Percentiles rank a stretch among this genome's conserved stretches.
These are phyloP conservation scores for Peromyscus polionotus DNA, from an alignment of 2,113 vertebrate species.

Conservation along the genomic window DNA sequence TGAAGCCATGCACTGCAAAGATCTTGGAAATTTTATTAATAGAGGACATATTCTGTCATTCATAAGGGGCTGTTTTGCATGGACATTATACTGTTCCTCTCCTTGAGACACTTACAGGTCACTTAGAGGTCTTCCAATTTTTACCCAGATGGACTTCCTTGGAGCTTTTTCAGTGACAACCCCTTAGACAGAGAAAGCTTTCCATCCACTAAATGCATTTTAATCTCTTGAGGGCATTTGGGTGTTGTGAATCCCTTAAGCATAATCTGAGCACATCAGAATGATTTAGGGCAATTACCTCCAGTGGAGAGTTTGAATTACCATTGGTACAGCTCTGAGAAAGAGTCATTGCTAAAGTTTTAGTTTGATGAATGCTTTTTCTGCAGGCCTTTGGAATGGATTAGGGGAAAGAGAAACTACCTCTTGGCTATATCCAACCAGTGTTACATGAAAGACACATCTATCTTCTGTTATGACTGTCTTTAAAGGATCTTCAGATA, in stretches of 20 bases:
- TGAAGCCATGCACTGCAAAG: not conserved
- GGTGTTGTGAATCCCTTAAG: not conserved
- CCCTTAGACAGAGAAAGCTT: not conserved
- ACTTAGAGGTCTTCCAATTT: not conserved
- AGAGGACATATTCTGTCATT: not conserved
- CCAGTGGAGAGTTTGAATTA: not conserved
- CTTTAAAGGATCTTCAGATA: not conserved
- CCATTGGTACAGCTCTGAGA: not conserved
- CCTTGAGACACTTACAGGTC: not conserved
- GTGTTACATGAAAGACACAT: not conserved
- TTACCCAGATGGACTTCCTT: not conserved
- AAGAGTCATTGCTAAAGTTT: not conserved
- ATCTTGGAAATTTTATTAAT: too few relatives aligned
- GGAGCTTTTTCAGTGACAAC: not conserved
- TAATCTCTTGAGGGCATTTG: not conserved
- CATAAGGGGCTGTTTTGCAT: not conserved
- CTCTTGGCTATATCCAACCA: not conserved
- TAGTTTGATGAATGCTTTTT: not conserved
- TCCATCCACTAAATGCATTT: not conserved
- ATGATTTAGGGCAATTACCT: not conserved
- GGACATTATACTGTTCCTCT: fast-evolving
- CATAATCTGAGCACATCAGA: not conserved
- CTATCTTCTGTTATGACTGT: not conserved
- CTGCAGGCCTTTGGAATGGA: not conserved
- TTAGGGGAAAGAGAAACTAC: not conserved